A percentile compares a stretch with the other conserved stretches of the same genome.
Evolutionary conservation across 2,888 invertebrate species (phyloP).

Genomic region (Eumerus sabulonum): DNA sequence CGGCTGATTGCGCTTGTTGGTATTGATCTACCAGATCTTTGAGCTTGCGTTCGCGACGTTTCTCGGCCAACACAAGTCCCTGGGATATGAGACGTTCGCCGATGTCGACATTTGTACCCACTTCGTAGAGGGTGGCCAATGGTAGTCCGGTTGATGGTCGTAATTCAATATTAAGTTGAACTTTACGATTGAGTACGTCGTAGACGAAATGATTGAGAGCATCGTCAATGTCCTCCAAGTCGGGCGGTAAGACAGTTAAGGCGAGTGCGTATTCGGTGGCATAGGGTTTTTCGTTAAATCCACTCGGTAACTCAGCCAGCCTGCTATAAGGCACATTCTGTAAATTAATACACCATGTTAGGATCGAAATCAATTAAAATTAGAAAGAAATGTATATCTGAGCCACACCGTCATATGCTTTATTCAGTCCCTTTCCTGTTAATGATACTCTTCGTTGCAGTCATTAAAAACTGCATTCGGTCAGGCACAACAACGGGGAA

Average conservation of each 20-base stretch:
- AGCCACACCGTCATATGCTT: slow-evolving; percentile 55
- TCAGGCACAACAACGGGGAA: slow-evolving; percentile 53
- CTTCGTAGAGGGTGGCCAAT: slow-evolving; percentile 78
- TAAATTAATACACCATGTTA: slow-evolving; percentile 15
- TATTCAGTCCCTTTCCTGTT: slow-evolving; percentile 72
- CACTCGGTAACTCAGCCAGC: slow-evolving; percentile 90
- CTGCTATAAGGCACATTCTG: slow-evolving; percentile 83
- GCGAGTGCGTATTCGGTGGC: slow-evolving; percentile 94
- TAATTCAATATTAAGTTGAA: slow-evolving; percentile 91
- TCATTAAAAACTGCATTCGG: slow-evolving; percentile 29
- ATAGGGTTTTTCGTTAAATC: slow-evolving; percentile 88
- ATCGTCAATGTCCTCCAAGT: slow-evolving; percentile 90
- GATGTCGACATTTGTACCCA: slow-evolving; percentile 79
- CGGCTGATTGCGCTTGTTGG: slow-evolving; percentile 90
- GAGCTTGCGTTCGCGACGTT: slow-evolving; percentile 89
- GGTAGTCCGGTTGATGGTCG: slow-evolving; percentile 78
- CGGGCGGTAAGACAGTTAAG: slow-evolving; percentile 89
- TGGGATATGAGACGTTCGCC: slow-evolving; percentile 90
- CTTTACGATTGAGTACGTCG: slow-evolving; percentile 85
- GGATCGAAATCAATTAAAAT: no score
- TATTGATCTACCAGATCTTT: slow-evolving; percentile 89
- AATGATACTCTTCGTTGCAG: slow-evolving; percentile 56
- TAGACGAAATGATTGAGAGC: slow-evolving; percentile 85
- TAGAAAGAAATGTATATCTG: slow-evolving; percentile 22
- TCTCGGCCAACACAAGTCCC: slow-evolving; percentile 90